Conservation (phyloP, 2,797 vertebrate genomes). For the Myotis planiceps region DNA sequence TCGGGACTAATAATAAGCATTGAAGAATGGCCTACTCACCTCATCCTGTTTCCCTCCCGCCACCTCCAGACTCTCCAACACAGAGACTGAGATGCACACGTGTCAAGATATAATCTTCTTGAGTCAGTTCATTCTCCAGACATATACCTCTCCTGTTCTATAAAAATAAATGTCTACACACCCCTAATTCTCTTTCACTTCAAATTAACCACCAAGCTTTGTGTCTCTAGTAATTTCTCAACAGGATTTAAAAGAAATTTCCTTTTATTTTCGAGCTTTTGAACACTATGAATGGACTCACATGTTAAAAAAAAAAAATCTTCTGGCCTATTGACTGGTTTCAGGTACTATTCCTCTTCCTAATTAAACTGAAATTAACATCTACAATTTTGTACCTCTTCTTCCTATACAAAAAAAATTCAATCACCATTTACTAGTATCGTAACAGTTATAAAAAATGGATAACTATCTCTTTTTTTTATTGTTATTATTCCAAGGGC, state of each 20-base stretch:
- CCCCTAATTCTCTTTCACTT: not conserved
- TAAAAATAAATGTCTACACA: constrained; percentile 1
- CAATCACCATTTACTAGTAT: not conserved
- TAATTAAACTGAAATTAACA: constrained; percentile 13
- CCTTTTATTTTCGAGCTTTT: not conserved
- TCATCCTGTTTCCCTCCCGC: not conserved
- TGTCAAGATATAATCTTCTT: not conserved
- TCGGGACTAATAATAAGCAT: not conserved
- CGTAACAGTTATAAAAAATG: not conserved
- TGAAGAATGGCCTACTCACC: not conserved
- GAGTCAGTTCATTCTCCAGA: constrained; percentile 2
- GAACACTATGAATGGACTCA: not conserved
- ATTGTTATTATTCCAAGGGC: not conserved
- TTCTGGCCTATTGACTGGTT: not conserved
- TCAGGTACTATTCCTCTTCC: not conserved
- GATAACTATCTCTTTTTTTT: not conserved
- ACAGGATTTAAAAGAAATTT: not conserved
- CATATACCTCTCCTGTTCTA: not conserved
- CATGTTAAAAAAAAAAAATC: not conserved
- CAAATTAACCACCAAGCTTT: constrained; percentile 20
- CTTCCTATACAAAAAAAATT: not conserved
- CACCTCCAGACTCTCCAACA: not conserved
- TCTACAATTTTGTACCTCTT: not conserved
- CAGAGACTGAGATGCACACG: not conserved
- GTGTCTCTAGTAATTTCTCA: not conserved